These are phyloP conservation scores for Gallinago paraguaiae DNA, from an alignment of 2,113 vertebrate species.

Conservation along the genomic window DNA sequence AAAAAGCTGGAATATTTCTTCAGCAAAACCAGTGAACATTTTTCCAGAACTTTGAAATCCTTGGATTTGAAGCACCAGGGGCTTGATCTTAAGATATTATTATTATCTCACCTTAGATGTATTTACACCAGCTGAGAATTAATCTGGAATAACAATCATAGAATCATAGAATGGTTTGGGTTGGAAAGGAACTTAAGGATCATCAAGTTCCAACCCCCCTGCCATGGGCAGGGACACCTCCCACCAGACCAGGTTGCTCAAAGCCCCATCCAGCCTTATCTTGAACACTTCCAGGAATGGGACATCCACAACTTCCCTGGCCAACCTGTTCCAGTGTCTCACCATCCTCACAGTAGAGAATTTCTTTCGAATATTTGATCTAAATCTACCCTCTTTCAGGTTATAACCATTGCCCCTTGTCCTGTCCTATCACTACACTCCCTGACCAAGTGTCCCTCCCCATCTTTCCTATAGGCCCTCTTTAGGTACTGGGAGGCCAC, in stretches of 20 bases:
- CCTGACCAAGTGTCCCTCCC: background rate
- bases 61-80: background rate
- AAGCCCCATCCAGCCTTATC: background rate
- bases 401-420: background rate
- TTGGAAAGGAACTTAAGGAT: background rate
- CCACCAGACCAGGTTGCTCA: background rate
- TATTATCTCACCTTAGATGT: background rate
- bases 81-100: background rate
- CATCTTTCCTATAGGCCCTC: background rate
- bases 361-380: background rate
- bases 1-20: background rate
- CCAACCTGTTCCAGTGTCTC: background rate
- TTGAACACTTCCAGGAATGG: background rate
- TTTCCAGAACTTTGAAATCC: background rate
- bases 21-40: background rate
- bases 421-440: background rate
- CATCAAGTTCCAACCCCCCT: background rate
- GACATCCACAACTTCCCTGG: background rate
- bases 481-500: background rate
- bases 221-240: background rate
- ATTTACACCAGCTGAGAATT: background rate
- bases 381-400: background rate
- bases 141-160: background rate
- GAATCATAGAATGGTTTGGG: background rate
- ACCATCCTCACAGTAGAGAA: background rate